Percentiles rank a stretch among this genome's conserved stretches.
Conservation (phyloP, 2,797 vertebrate genomes). For the Melanotaenia maccullochi region DNA sequence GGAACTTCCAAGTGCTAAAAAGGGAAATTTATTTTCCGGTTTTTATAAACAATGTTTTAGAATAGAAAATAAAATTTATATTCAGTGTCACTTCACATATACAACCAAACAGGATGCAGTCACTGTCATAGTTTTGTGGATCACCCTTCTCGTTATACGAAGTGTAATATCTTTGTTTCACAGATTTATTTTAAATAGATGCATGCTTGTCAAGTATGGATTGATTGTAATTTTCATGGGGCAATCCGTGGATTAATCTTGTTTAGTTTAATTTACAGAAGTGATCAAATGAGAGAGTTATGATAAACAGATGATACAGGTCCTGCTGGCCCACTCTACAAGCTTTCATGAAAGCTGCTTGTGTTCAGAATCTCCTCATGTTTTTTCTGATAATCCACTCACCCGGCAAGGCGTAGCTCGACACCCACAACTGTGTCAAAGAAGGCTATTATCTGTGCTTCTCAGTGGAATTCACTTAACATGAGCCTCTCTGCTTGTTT, state of each 20-base stretch:
- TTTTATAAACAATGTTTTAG: not conserved
- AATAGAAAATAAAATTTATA: too few relatives aligned
- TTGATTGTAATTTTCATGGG: not conserved
- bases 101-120: not conserved
- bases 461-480: slow-evolving; percentile 76
- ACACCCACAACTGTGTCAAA: slow-evolving; percentile 86
- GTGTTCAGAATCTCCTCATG: slow-evolving; percentile 84
- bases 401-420: slow-evolving; percentile 80
- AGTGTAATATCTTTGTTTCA: not conserved
- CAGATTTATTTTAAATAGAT: not conserved
- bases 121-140: not conserved
- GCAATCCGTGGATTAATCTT: not conserved
- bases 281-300: slow-evolving; percentile 43
- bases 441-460: slow-evolving; percentile 80
- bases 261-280: slow-evolving; percentile 22
- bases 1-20: not conserved
- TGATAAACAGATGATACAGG: slow-evolving; percentile 68
- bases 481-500: slow-evolving; percentile 64
- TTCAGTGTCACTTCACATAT: not conserved
- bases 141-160: slow-evolving; percentile 6
- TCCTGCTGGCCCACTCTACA: slow-evolving; percentile 80
- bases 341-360: slow-evolving; percentile 84
- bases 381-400: slow-evolving; percentile 86
- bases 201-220: not conserved
- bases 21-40: not conserved